Evolutionary conservation across 1,140 invertebrate species (phyloP), one percentile per base, ranked within the genome.

Genomic region (Neodiprion fabricii): DNA sequence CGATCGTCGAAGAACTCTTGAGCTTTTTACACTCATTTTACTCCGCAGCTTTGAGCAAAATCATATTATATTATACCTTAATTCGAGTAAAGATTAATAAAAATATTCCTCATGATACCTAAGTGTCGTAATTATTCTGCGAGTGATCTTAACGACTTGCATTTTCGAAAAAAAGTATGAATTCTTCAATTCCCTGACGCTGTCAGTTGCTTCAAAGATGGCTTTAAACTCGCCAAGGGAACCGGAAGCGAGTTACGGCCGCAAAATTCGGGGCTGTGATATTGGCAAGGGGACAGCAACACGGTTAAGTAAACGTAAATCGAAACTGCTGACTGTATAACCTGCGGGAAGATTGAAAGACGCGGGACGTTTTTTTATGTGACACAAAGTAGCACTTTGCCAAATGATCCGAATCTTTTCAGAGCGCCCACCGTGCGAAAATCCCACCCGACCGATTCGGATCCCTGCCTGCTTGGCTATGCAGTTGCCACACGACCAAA

Each of bases 321-420:
- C 70, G 78, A 84, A 85, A 86, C 81, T 79, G 84, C 85, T 86
- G 85, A 86, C 85, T 83, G 75, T 67, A 61, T 12, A 61, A 61
- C 53, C 53, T 40, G 28, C 28, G 28, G 5, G 28, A 61, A 61
- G 53, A 61, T 61, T 61, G 53, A 61, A 61, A 61, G 53, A 61
- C 53, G 53, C n/a, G 53, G 53, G 53, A 61, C 40, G 7, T 75
- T 86, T 87, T 86, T 86, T 85, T 86, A 85, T 83, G 79, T 77
- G 84, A 87, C 86, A 88, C 85, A 87, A 88, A 88, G 86, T 88
- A 87, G 86, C 86, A 88, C 86, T 88, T 86, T 88, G 83, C 85
- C 86, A 88, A 88, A 87, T 88, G 86, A 88, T 83, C 85, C 86
- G 85, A 86, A 86, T 84, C 86, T 87, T 85, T 86, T 83, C 80